Base-by-base conservation (phyloP, 2,797 vertebrate genomes). In the Neostethus bicornis region DNA sequence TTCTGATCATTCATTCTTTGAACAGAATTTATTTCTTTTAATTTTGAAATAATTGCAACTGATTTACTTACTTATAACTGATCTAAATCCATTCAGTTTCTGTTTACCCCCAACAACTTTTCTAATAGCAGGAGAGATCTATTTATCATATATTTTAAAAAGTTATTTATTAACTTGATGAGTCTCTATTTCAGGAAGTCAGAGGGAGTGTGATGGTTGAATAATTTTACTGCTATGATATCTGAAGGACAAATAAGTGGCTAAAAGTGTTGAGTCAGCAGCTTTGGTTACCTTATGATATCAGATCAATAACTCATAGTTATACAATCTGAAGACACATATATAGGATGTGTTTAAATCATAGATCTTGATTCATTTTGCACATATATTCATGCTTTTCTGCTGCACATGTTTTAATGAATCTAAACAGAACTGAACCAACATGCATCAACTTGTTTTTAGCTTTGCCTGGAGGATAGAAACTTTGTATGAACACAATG, bases 171-270 rank as follows among this genome's bases (percentile, higher is more conserved):
- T 3, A 57, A 66, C 20, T 29, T 45, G 3, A 51, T 38, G 39
- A 31, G 4, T 51, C 54, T 47, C 46, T 45, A 38, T 48, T 31
- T 56, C 24, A 35, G n/a, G 17, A 34, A 45, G 31, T 26, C 47
- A 56, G 35, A 31, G 47, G 1, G 34, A 17, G 17, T 61, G 46
- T 74, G 73, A 83, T 79, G 64, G 53, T 62, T 77, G 41, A 80
- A 71, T 73, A 75, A 48, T 29, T 63, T 65, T 38, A 69, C 59
- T 25, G 35, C 72, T 71, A 67, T 19, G 20, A 3, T 39, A 28
- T 58, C 39, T 81, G 66, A 83, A 69, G 69, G 64, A 69, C 81
- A 59, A 24, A 55, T 43, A 66, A 46, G 24, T 47, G 65, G 69
- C 41, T 24, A 63, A 70, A 70, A 79, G 68, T 60, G 77, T 47